Conservation (phyloP, 1,140 invertebrate genomes). For the Argopecten irradians region DNA sequence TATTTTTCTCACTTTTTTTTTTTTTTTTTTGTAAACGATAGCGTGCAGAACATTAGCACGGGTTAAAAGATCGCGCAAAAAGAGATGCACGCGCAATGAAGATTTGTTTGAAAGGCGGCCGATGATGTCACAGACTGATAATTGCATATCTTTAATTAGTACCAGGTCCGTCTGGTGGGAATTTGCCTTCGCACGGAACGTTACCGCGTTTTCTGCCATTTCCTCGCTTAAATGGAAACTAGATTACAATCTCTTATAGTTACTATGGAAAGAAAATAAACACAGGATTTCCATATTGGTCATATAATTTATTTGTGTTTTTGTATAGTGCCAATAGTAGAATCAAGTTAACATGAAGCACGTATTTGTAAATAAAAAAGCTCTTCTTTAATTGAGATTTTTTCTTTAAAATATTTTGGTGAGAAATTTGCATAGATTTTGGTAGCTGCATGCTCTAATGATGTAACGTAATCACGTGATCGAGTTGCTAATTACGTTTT, state of each 20-base stretch:
- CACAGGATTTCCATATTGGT: not conserved
- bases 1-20: not conserved
- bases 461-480: not conserved
- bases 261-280: not conserved
- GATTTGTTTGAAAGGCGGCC: conserved; percentile 13
- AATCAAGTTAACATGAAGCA: not conserved
- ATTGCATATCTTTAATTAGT: conserved; percentile 23
- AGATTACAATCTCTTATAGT: not conserved
- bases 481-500: not conserved
- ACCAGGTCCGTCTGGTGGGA: not conserved
- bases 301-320: not conserved
- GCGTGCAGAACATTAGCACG: not conserved
- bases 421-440: not conserved
- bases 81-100: not conserved
- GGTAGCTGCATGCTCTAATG: not conserved
- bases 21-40: not conserved
- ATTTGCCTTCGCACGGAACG: not conserved
- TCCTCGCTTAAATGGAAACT: not conserved
- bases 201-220: not conserved
- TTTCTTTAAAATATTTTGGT: not conserved
- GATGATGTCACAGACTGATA: not conserved
- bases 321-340: not conserved
- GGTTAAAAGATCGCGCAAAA: not conserved
- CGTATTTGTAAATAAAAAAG: not conserved
- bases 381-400: not conserved